A percentile compares a stretch with the other conserved stretches of the same genome.
These are phyloP conservation scores for Colaptes auratus DNA, from an alignment of 2,113 vertebrate genomes.

Conservation along the genomic window DNA sequence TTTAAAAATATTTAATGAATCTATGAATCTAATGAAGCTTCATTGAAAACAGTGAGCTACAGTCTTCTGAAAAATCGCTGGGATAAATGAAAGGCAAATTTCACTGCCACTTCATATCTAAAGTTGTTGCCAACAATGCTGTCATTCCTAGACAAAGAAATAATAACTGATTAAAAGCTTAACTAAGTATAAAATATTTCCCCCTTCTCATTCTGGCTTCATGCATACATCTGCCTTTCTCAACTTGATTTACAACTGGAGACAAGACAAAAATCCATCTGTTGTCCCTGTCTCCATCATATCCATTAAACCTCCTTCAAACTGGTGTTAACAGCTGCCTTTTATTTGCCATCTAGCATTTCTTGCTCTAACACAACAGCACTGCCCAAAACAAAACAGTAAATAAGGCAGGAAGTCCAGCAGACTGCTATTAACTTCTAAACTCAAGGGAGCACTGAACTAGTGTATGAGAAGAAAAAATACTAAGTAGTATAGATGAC, in stretches of 20 bases:
- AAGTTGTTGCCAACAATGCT: neutral
- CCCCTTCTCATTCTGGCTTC: neutral
- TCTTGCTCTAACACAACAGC: neutral
- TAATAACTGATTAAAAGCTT: neutral
- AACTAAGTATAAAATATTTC: neutral
- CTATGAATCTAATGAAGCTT: no score
- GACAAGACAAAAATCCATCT: neutral
- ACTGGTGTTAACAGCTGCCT: neutral
- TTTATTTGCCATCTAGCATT: neutral
- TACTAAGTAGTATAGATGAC: neutral
- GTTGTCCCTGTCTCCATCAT: neutral
- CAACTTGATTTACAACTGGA: neutral
- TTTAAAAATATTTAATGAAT: neutral
- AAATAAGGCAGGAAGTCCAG: neutral
- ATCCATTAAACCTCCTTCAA: neutral
- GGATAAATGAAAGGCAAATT: neutral
- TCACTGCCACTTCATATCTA: neutral
- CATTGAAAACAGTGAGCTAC: neutral
- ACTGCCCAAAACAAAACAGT: neutral
- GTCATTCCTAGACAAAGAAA: neutral
- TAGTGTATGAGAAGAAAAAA: neutral
- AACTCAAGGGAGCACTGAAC: neutral
- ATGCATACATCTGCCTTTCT: neutral
- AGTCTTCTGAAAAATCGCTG: neutral
- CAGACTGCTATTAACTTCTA: neutral